phyloP scores from a whole-genome alignment of 2,797 vertebrate genomes.

The Bovichtus variegatus region DNA sequence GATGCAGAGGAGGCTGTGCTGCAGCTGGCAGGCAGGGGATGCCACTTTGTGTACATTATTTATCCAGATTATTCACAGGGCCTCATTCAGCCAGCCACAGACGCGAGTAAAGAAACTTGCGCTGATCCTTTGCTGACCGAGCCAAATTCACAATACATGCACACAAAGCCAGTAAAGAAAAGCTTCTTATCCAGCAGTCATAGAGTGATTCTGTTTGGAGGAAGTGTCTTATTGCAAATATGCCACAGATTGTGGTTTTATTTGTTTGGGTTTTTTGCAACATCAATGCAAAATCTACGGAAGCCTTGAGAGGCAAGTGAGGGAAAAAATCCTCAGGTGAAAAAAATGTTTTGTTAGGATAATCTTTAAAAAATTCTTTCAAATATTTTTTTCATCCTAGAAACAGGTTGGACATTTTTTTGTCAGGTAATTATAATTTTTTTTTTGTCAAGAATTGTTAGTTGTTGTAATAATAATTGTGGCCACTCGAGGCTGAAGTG shows the following conservation, averaged over 20 bases:
- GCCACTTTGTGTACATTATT: conserved; percentile 56
- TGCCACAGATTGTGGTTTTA: neutral
- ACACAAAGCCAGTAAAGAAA: conserved; percentile 25
- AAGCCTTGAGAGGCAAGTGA: too few species aligned
- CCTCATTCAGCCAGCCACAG: conserved; percentile 33
- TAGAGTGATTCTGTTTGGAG: conserved; percentile 13
- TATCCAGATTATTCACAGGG: conserved; percentile 52
- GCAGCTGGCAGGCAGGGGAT: conserved; percentile 40
- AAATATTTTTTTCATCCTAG: too few species aligned
- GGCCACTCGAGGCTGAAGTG: too few species aligned
- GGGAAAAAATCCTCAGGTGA: too few species aligned
- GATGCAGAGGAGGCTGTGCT: conserved; percentile 44
- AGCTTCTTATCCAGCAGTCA: conserved; percentile 14
- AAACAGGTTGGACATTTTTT: too few species aligned
- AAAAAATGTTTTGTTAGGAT: too few species aligned
- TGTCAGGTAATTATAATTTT: too few species aligned
- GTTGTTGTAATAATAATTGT: too few species aligned
- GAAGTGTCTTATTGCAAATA: conserved; percentile 2
- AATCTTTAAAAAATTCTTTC: too few species aligned
- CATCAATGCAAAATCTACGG: neutral
- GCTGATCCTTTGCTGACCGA: conserved; percentile 45
- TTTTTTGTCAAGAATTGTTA: too few species aligned
- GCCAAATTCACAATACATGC: conserved; percentile 25
- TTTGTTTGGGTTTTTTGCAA: neutral
- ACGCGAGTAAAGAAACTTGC: conserved; percentile 36